Evolutionary conservation across 2,888 invertebrate species (phyloP).

Genomic region (Nasonovia ribisnigri): DNA sequence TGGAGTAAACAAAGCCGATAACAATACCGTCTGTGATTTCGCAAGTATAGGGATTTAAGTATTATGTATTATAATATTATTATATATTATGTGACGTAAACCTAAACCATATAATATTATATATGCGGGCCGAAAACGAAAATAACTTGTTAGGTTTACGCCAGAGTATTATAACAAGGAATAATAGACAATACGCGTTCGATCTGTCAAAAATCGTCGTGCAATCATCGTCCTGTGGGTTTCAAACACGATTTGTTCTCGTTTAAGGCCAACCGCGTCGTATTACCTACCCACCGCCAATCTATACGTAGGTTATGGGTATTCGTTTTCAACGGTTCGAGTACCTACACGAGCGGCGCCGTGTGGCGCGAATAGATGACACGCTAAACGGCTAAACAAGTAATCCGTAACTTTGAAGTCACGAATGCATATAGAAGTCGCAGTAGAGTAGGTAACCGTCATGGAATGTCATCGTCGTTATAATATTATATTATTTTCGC

Average conservation of each 20-base stretch:
- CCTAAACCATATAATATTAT: neutral
- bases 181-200: neutral
- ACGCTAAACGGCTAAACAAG: neutral
- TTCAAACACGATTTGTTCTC: neutral
- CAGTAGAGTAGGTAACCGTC: neutral
- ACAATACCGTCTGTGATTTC: neutral
- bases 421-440: neutral
- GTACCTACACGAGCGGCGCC: neutral
- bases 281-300: neutral
- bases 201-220: neutral
- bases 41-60: neutral
- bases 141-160: neutral
- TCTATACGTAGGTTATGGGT: neutral
- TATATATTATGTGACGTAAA: neutral
- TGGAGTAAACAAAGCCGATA: neutral
- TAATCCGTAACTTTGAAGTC: conserved; percentile 18
- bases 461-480: conserved; percentile 21
- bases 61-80: neutral
- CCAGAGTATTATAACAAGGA: neutral
- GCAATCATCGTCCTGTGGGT: neutral
- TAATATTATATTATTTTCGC: neutral
- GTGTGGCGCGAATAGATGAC: neutral
- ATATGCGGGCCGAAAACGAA: neutral
- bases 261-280: neutral
- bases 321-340: neutral